Evolutionary conservation across 2,888 invertebrate species (phyloP), one percentile per base, ranked within the genome.

Genomic region (Criorhina ranunculi): DNA sequence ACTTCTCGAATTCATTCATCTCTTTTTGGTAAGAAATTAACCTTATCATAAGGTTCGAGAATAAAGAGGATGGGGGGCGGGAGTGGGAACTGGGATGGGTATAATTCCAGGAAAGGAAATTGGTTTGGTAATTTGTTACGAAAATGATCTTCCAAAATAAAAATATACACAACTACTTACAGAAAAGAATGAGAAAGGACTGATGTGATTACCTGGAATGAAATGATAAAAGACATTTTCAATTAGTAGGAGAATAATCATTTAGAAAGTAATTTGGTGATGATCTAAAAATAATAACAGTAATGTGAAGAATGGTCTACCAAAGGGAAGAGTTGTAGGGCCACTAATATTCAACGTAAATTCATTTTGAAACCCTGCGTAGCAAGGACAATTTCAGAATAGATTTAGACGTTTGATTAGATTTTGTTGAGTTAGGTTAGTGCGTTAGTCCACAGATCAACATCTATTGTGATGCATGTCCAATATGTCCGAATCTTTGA

Each of bases 31-130:
- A 44, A 31, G 62, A 37, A 53, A 73, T 80, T 80, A 44, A 67
- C 60, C 46, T 55, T 75, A 55, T 75, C 44, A 66, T 78, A 40
- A 42, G 42, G 64, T 57, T 72, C 55, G 15, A 55, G 62, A 44
- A 33, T 33, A 44, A 24, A 11, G 3, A 33, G 15, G 3, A 9
- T 33, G 44, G 12, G 5, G 12, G n/a, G 24, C 15, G 17, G 29
- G 64, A 9, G n/a, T 19, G n/a, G 5, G 24, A 12, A 35, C n/a
- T 24, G 24, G 24, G 49, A 51, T 66, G n/a, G n/a, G 5, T 51
- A 24, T 37, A 40, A 29, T 60, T 42, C 9, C 17, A 60, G 42
- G 31, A 60, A 60, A 29, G 40, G 42, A 60, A 62, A 62, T 62
- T 33, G 62, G 62, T 62, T 62, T 46, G 17, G 44, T 46, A 46